A percentile compares a stretch with the other conserved stretches of the same genome.
These are phyloP conservation scores for Xiphophorus maculatus DNA, from an alignment of 2,113 vertebrate genomes.

Conservation along the genomic window DNA sequence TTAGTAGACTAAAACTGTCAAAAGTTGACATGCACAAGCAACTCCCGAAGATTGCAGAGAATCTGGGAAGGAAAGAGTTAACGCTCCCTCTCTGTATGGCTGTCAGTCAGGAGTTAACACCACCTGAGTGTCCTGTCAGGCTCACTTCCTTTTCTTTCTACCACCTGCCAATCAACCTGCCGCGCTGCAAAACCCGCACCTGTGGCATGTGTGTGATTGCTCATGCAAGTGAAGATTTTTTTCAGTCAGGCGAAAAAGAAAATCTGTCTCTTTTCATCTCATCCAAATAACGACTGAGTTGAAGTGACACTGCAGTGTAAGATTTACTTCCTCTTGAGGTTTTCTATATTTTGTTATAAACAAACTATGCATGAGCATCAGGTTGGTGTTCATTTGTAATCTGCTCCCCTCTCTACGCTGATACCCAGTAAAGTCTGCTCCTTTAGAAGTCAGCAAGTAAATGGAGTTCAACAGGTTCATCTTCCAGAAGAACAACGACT, in stretches of 20 bases:
- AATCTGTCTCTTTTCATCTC: neutral
- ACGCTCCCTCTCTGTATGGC: slow-evolving; percentile 20
- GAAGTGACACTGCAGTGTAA: neutral
- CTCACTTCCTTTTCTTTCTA: slow-evolving; percentile 72
- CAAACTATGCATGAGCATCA: neutral
- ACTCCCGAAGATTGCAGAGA: neutral
- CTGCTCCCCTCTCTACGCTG: too few species aligned
- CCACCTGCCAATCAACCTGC: slow-evolving; percentile 68
- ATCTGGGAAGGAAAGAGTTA: slow-evolving; percentile 43
- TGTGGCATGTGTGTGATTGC: slow-evolving; percentile 1
- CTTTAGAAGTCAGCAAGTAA: too few species aligned
- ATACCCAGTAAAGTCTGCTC: too few species aligned
- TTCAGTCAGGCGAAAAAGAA: neutral
- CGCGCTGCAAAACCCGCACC: slow-evolving; percentile 27
- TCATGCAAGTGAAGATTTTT: slow-evolving; percentile 1
- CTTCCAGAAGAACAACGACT: too few species aligned
- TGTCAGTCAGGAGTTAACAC: slow-evolving; percentile 73
- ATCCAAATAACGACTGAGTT: neutral
- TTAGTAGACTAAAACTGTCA: neutral
- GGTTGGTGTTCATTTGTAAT: too few species aligned
- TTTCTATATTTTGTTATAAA: neutral
- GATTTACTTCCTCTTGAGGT: neutral
- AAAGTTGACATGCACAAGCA: neutral
- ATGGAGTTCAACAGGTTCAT: too few species aligned
- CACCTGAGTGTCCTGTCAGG: slow-evolving; percentile 74